Base-by-base conservation (phyloP, 2,888 invertebrate genomes). In the Drosophila birchii region DNA sequence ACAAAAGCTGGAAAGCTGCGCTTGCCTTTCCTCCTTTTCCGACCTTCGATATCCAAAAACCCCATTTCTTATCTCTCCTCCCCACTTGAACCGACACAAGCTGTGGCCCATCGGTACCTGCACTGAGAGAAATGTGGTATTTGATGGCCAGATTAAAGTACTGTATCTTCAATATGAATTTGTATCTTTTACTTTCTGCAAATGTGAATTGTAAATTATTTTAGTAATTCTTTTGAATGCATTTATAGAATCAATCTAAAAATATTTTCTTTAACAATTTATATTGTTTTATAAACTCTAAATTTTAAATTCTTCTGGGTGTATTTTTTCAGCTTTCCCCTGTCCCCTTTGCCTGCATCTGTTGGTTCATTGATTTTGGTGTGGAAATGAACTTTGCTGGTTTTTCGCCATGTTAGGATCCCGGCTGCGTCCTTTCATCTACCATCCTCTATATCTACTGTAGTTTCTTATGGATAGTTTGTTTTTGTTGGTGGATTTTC, bases 1-100 rank as follows among this genome's bases (percentile, higher is more conserved):
- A 89, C 85, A 84, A 87, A 89, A 84, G 89, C 89, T 86, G 89
- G 81, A 82, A 82, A 82, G 81, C 82, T 86, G 87, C 78, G 88
- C 70, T 74, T 67, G 67, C 81, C 80, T 86, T 86, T 64, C 47
- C 62, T 60, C 66, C 9, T 36, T 34, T 36, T 16, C 53, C 36
- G 55, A 49, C 59, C 68, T 53, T 32, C 45, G 41, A 38, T 61
- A 60, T 32, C 16, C 44, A 14, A 29, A 55, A 45, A 16, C 45
- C 39, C 44, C 20, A 39, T 63, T 63, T 51, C 74, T 62, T 51
- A 64, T 66, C 56, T 56, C 55, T 23, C 56, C 39, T 53, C 49
- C 39, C 39, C 56, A 56, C 73, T 47, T 47, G 55, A 81, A 85
- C 81, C 88, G 73, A 67, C 63, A 88, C 82, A 82, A 88, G 78